phyloP scores from a whole-genome alignment of 2,888 invertebrate genomes.

The Hydroisotoma schaefferi region DNA sequence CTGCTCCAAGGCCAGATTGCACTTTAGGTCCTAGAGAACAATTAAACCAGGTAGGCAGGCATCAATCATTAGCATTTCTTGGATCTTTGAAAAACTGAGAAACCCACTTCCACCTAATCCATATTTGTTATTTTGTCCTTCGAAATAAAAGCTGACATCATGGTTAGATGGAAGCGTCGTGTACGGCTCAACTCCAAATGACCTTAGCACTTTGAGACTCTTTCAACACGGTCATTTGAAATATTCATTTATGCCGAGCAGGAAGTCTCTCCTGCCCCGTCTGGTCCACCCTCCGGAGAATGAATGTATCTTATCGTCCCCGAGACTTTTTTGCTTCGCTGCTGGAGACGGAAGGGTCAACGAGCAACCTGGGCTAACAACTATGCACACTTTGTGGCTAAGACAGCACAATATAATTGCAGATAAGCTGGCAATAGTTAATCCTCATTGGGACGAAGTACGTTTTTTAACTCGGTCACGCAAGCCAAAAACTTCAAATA shows the following conservation, averaged over 20 bases:
- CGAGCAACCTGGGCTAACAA: slow-evolving; percentile 73
- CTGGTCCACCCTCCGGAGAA: slow-evolving; percentile 52
- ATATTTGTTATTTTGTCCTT: not conserved
- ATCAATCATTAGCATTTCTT: not conserved
- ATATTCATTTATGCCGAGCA: slow-evolving; percentile 64
- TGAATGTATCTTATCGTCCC: slow-evolving; percentile 47
- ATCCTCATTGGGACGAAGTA: slow-evolving; percentile 85
- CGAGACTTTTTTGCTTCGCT: slow-evolving; percentile 62
- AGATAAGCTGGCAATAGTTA: slow-evolving; percentile 65
- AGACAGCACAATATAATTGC: slow-evolving; percentile 73
- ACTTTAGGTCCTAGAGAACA: slow-evolving; percentile 78
- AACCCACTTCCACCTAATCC: not conserved
- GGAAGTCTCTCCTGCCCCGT: slow-evolving; percentile 60
- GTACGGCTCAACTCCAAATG: slow-evolving; percentile 71
- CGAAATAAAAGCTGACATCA: slow-evolving; percentile 60
- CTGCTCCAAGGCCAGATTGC: slow-evolving; percentile 72
- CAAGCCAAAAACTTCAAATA: not conserved
- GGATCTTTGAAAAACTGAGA: not conserved
- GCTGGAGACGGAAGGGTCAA: slow-evolving; percentile 74
- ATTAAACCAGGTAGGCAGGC: slow-evolving; percentile 63
- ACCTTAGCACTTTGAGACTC: slow-evolving; percentile 68
- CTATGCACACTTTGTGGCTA: slow-evolving; percentile 71
- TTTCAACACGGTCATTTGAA: slow-evolving; percentile 66
- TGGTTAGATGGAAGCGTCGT: slow-evolving; percentile 77
- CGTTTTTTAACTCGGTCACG: slow-evolving; percentile 52